Evolutionary conservation across 1,140 invertebrate species (phyloP).

Genomic region (Danaus plexippus): DNA sequence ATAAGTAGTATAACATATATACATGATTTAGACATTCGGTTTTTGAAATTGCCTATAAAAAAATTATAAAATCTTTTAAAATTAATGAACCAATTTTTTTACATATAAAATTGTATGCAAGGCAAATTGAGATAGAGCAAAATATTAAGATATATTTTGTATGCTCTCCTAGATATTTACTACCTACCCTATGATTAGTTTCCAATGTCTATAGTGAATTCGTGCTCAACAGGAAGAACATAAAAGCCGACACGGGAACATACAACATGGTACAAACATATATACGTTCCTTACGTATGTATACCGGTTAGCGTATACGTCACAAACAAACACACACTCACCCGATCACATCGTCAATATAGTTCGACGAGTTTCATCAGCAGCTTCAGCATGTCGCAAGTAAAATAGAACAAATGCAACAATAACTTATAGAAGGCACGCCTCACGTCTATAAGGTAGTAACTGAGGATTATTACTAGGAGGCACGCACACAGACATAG

Average conservation of each 20-base stretch:
- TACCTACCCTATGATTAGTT: neutral
- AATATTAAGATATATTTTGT: too few species aligned
- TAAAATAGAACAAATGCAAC: conserved; percentile 50
- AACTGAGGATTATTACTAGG: conserved; percentile 32
- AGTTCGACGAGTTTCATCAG: conserved; percentile 58
- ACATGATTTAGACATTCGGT: too few species aligned
- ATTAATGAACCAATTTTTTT: too few species aligned
- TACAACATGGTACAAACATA: too few species aligned
- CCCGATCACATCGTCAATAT: conserved; percentile 36
- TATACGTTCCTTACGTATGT: too few species aligned
- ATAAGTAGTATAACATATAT: too few species aligned
- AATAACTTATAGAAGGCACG: conserved; percentile 54
- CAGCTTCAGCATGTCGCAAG: conserved; percentile 53
- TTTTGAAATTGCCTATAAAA: too few species aligned
- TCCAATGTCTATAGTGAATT: neutral
- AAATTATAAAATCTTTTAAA: too few species aligned
- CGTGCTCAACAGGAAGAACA: conserved; percentile 1
- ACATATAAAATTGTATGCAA: too few species aligned
- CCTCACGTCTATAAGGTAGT: conserved; percentile 48
- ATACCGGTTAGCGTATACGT: too few species aligned
- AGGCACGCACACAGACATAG: conserved; percentile 38
- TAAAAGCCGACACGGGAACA: neutral
- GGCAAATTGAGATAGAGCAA: too few species aligned
- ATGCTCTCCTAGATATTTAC: too few species aligned
- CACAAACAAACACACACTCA: conserved; percentile 17